phyloP scores from a whole-genome alignment of 1,140 invertebrate genomes.

The Nebria ingens region DNA sequence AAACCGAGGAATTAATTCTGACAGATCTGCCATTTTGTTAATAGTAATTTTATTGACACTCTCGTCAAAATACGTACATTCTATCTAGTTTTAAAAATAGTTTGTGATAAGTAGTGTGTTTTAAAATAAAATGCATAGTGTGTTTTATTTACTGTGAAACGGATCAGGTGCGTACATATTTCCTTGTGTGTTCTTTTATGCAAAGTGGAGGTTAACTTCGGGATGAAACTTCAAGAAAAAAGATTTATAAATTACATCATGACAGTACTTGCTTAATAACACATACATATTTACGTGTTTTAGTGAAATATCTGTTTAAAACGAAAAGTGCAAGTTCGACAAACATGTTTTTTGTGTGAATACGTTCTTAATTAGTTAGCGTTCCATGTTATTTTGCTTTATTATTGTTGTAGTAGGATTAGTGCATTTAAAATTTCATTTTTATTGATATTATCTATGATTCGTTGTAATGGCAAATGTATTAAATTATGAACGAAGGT shows the following conservation, averaged over 20 bases:
- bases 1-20: slow-evolving; percentile 28
- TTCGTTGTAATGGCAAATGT: neutral
- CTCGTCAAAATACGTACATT: neutral
- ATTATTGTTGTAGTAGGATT: neutral
- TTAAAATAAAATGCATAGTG: neutral
- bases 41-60: slow-evolving; percentile 10
- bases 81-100: slow-evolving; percentile 11
- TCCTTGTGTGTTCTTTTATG: slow-evolving; percentile 6
- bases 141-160: slow-evolving; percentile 6
- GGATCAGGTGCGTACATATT: slow-evolving; percentile 16
- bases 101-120: slow-evolving; percentile 16
- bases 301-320: neutral
- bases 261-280: neutral
- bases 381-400: neutral
- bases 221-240: neutral
- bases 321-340: too few relatives aligned
- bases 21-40: slow-evolving; percentile 24
- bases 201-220: slow-evolving; percentile 14
- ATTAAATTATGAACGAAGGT: slow-evolving; percentile 8
- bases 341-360: slow-evolving; percentile 1
- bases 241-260: slow-evolving; percentile 7
- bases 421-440: neutral
- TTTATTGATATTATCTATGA: neutral
- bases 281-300: neutral
- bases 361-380: neutral